Base-by-base conservation (phyloP, 2,888 invertebrate species). In the Pyrgus malvae region DNA sequence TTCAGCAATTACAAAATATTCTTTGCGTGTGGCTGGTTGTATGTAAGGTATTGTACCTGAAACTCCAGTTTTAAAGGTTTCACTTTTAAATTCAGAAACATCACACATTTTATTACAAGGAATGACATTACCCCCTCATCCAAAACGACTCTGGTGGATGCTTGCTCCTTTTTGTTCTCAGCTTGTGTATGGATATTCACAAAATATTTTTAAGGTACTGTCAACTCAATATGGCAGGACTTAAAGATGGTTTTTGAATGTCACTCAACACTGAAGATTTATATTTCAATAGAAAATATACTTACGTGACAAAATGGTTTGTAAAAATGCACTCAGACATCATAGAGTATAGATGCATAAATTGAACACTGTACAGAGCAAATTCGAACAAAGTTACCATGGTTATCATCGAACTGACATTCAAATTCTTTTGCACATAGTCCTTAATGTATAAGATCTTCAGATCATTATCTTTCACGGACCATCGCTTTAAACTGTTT, bases 11-110 rank as follows among this genome's bases (percentile, higher is more conserved):
- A 93, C 93, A 93, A 93, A 93, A 93, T 94, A 93, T 94, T 94
- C 94, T 95, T 94, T 94, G 94, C 93, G 92, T 95, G 94, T 93
- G 94, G 94, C 92, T 95, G 94, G 94, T 94, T 95, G 89, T 94
- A 94, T 92, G 93, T 94, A 93, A 95, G 94, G 94, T 95, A 95
- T 92, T 91, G 91, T 91, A 91, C 89, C 80, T 76, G 75, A 69
- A 68, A 71, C 73, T 73, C 66, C 68, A 70, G 65, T 70, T 76
- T 76, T 80, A 71, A 76, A 78, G 74, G 78, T 83, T 79, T 83
- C 83, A 81, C 78, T 77, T 79, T 81, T 74, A 66, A 72, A 83
- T 83, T 83, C 80, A 78, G 70, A 83, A 76, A 89, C 80, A 83
- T 84, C 78, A 79, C 79, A 78, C 78, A 75, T 76, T 74, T 73